A percentile compares a stretch with the other conserved stretches of the same genome.
Evolutionary conservation across 1,140 invertebrate genomes (phyloP).

Genomic region (Trissolcus basalis): DNA sequence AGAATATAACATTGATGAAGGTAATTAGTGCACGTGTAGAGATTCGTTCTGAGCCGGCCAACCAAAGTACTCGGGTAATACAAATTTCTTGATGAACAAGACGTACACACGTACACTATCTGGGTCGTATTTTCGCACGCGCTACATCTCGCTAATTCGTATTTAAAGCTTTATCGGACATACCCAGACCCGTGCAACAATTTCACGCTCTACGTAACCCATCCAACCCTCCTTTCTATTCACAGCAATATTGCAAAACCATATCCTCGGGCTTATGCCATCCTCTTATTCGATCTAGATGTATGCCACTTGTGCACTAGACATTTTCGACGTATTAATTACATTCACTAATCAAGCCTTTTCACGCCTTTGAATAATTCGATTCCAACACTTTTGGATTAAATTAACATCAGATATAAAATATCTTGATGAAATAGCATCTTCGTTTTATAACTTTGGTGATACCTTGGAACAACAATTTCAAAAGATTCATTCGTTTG

Average conservation of each 20-base stretch:
- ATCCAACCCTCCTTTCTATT: conserved; percentile 48
- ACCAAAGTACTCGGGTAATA: conserved; percentile 16
- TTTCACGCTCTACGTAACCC: conserved; percentile 71
- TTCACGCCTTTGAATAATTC: conserved; percentile 10
- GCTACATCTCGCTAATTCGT: conserved; percentile 68
- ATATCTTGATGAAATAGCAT: too few relatives aligned
- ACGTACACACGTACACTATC: conserved; percentile 37
- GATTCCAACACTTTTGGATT: not conserved
- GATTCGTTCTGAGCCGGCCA: conserved; percentile 4
- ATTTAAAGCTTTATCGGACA: conserved; percentile 74
- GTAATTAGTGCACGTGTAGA: conserved; percentile 23
- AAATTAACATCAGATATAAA: too few relatives aligned
- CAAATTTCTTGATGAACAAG: conserved; percentile 51
- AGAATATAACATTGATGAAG: conserved; percentile 8
- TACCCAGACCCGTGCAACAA: conserved; percentile 67
- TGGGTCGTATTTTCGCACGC: conserved; percentile 54
- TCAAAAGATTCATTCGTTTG: too few relatives aligned
- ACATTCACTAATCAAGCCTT: conserved; percentile 24
- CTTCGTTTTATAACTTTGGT: too few relatives aligned
- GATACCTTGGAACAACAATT: too few relatives aligned
- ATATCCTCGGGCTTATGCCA: conserved; percentile 27
- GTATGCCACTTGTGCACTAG: conserved; percentile 19
- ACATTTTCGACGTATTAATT: conserved; percentile 45
- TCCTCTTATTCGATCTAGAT: conserved; percentile 20
- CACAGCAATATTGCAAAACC: conserved; percentile 43